Conservation (phyloP, 2,888 invertebrate species). For the Tridacna crocea region DNA sequence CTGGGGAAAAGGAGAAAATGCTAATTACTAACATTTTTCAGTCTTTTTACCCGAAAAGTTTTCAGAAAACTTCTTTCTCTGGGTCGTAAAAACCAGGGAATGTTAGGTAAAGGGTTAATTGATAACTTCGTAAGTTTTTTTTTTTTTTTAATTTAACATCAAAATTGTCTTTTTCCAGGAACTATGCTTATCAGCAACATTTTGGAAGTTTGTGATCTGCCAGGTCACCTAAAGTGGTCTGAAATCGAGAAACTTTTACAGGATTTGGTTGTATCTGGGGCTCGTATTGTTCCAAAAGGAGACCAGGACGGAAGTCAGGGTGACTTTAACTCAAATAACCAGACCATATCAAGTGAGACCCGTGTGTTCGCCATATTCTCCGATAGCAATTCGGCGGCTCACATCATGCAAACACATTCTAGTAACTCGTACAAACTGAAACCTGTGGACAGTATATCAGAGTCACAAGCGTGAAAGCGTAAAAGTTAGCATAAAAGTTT, state of each 20-base stretch:
- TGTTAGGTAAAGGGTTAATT: too few species aligned
- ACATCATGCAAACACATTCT: slow-evolving; percentile 54
- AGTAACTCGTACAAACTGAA: slow-evolving; percentile 44
- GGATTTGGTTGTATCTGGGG: slow-evolving; percentile 58
- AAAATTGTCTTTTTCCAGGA: slow-evolving; percentile 8
- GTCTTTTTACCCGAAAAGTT: too few species aligned
- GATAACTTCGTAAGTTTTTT: too few species aligned
- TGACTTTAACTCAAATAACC: slow-evolving; percentile 55
- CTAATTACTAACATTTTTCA: too few species aligned
- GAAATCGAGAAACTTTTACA: slow-evolving; percentile 62
- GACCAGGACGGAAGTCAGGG: slow-evolving; percentile 47
- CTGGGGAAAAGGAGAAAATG: too few species aligned
- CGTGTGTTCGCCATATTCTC: slow-evolving; percentile 63
- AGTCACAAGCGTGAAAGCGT: slow-evolving; percentile 34
- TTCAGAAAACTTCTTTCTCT: too few species aligned
- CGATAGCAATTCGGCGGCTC: slow-evolving; percentile 50
- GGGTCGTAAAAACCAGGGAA: too few species aligned
- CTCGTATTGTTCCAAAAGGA: slow-evolving; percentile 51
- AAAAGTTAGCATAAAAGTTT: background rate
- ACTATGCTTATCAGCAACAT: slow-evolving; percentile 50
- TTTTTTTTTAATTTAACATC: too few species aligned
- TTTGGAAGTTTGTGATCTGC: slow-evolving; percentile 67
- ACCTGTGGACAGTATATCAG: slow-evolving; percentile 47
- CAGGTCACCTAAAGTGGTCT: slow-evolving; percentile 39
- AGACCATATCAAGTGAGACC: slow-evolving; percentile 58